These are phyloP conservation scores for Camelus dromedarius DNA, from an alignment of 2,113 vertebrate species.

Conservation along the genomic window DNA sequence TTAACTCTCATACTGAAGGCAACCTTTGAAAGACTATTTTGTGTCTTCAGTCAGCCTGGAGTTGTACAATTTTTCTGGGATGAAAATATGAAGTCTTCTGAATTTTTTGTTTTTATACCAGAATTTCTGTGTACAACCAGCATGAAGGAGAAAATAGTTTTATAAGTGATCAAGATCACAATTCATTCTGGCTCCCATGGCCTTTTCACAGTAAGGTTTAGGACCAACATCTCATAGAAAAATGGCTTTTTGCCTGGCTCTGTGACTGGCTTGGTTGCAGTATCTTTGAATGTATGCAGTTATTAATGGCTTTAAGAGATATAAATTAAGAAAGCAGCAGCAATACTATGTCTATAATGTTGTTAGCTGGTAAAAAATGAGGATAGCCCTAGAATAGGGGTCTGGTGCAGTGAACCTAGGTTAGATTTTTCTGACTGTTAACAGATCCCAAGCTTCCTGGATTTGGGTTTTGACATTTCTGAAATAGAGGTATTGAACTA, in stretches of 20 bases:
- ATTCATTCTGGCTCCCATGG: not conserved
- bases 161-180: not conserved
- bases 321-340: constrained; percentile 23
- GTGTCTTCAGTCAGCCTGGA: not conserved
- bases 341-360: not conserved
- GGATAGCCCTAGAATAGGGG: not conserved
- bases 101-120: constrained; percentile 21
- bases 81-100: constrained; percentile 36
- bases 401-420: not conserved
- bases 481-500: constrained; percentile 19
- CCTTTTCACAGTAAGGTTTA: constrained; percentile 5
- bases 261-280: constrained; percentile 56
- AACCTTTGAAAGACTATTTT: constrained; percentile 22
- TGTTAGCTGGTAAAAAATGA: constrained; percentile 25
- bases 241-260: constrained; percentile 27
- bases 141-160: constrained; percentile 17
- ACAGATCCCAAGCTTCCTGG: not conserved
- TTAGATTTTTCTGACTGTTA: constrained; percentile 37
- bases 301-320: constrained; percentile 49
- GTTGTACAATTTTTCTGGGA: constrained; percentile 46
- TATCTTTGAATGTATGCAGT: constrained; percentile 55
- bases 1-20: constrained; percentile 23
- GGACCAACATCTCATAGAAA: not conserved
- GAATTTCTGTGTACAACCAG: constrained; percentile 4
- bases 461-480: constrained; percentile 54